Evolutionary conservation across 1,140 invertebrate genomes (phyloP), one percentile per base, ranked within the genome.

Genomic region (Nasonia vitripennis): DNA sequence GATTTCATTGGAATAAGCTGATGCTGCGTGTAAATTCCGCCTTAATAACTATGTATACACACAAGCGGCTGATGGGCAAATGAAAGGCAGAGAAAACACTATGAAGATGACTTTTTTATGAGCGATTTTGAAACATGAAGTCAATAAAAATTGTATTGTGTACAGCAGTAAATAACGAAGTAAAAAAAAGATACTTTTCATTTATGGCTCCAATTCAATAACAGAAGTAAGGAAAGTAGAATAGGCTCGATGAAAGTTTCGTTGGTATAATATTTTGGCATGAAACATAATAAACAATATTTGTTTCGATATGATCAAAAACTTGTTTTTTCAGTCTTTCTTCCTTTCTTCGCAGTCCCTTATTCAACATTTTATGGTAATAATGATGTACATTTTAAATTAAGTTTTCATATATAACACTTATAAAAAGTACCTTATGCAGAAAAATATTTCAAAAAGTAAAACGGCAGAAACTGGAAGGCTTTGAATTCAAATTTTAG

Each of bases 11-110:
- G 9, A 67, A 37, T 27, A 12, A 45, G 75, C 73, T 20, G 51
- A 23, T 37, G n/a, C 73, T 41, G 77, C 86, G 81, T 85, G 87
- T 87, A 90, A 90, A 89, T 88, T 86, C 34, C 85, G 87, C 87
- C 84, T 90, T 90, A 87, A 77, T 75, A 88, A 88, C 90, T 12
- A 17, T 55, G 5, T 55, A 89, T 78, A 89, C 89, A 89, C 87
- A 78, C 89, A 86, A 87, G 74, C 17, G 23, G 17, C 55, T 41
- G 34, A 7, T 67, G 37, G 41, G 86, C 20, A 55, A 88, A 86
- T 31, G 67, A 82, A 79, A 77, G 74, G 17, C 55, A 20, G 17
- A 62, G 17, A 1, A 4, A 67, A 68, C 10, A 31, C 17, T n/a
- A 11, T 80, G 45, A 51, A 45, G 7, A 20, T 41, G 17, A 14